Evolutionary conservation across 2,888 invertebrate genomes (phyloP).

Genomic region (Agrochola lychnidis): DNA sequence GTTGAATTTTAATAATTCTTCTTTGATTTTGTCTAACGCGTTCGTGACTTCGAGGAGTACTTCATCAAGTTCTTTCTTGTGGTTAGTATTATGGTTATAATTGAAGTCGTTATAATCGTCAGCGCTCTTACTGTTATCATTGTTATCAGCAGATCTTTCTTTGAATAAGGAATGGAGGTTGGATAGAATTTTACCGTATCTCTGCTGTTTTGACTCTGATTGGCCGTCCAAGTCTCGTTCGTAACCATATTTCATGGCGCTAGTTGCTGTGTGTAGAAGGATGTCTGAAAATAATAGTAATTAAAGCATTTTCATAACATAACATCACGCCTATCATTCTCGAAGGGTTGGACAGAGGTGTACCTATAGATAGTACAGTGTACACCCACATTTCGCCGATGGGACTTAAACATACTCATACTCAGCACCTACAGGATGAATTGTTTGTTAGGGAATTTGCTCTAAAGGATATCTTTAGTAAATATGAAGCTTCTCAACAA

Average conservation of each 20-base stretch:
- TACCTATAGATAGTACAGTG: no score
- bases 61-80: neutral
- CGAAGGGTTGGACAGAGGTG: no score
- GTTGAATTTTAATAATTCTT: conserved; percentile 20
- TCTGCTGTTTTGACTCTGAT: neutral
- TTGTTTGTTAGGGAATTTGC: no score
- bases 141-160: neutral
- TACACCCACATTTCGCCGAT: no score
- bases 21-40: conserved; percentile 30
- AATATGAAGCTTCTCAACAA: no score
- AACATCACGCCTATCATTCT: no score
- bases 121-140: neutral
- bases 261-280: neutral
- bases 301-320: no score
- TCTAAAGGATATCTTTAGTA: no score
- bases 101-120: neutral
- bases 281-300: conserved; percentile 28
- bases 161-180: neutral
- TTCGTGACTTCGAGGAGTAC: conserved; percentile 5
- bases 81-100: neutral
- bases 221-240: neutral
- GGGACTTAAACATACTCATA: no score
- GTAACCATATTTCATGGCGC: conserved; percentile 26
- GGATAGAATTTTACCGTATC: conserved; percentile 19
- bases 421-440: no score